Base-by-base conservation (phyloP, 2,888 invertebrate genomes). In the Augochlorella aurata region DNA sequence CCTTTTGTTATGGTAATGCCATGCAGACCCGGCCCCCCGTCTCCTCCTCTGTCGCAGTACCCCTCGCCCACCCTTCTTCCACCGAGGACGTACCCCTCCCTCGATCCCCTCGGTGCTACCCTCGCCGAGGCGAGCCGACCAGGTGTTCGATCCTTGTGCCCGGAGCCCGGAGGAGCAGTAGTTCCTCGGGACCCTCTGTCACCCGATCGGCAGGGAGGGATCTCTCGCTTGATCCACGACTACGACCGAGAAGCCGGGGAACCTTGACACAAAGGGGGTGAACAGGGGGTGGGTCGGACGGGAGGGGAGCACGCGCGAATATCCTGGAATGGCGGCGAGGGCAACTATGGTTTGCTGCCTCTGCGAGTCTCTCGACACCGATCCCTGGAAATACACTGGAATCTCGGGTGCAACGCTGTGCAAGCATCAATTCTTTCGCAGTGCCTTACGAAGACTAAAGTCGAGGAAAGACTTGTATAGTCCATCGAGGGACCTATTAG, bases 1-100 rank as follows among this genome's bases (percentile, higher is more conserved):
- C 84, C 88, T 84, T 89, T 93, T 93, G 93, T 93, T 85, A 93
- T 92, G 93, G 69, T 92, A 92, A 92, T 92, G 74, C 83, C 87
- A 84, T 85, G 81, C 63, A 79, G 79, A 77, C 81, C 69, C 70
- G 82, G 58, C 65, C 77, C 77, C 66, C 85, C 5, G 38, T 38
- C 79, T 85, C 83, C 81, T 77, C 81, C 82, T 74, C 38, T n/a
- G 38, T 65, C 65, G 70, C 73, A 61, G 75, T 49, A 74, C 81
- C 67, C 81, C 67, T 76, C 54, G 74, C 81, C 70, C 82, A 58
- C 76, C 38, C 38, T 38, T 38, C 38, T 38, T 2, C 38, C 38
- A 38, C 38, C 38, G 38, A 38, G 38, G 38, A 38, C 38, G 0
- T 4, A 38, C 38, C 38, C 38, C 38, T 38, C 38, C 38, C 38